phyloP scores from a whole-genome alignment of 37 sponge, comb jelly and placozoan species.

The Cladorhizidae sp. region DNA sequence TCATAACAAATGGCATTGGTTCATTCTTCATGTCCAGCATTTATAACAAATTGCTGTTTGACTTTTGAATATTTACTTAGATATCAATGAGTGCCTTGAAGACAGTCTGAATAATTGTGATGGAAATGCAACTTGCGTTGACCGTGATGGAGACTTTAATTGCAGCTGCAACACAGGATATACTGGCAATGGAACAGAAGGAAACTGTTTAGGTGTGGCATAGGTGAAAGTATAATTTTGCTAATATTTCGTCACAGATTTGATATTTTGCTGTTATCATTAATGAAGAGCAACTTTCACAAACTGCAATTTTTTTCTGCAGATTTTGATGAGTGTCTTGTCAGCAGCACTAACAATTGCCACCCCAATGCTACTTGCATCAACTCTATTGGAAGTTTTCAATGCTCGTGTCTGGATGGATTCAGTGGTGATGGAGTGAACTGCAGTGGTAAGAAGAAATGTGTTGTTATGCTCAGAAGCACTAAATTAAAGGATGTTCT shows the following conservation, averaged over 20 bases:
- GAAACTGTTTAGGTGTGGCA: neutral
- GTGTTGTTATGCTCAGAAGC: neutral
- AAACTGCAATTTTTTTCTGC: neutral
- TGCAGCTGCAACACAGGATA: slow-evolving; percentile 53
- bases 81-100: slow-evolving; percentile 38
- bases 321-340: slow-evolving; percentile 37
- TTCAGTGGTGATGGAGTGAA: slow-evolving; percentile 35
- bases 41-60: no score
- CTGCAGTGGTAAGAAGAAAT: slow-evolving; percentile 41
- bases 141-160: slow-evolving; percentile 42
- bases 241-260: no score
- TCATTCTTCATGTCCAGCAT: no score
- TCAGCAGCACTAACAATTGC: neutral
- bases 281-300: neutral
- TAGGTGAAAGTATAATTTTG: no score
- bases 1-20: no score
- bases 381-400: slow-evolving; percentile 45
- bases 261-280: neutral
- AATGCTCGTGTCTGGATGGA: slow-evolving; percentile 38
- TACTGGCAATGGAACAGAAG: slow-evolving; percentile 15
- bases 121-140: slow-evolving; percentile 31
- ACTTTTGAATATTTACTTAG: neutral
- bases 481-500: neutral
- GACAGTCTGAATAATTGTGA: slow-evolving; percentile 6
- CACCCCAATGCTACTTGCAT: slow-evolving; percentile 19